Percentiles rank a stretch among this genome's conserved stretches.
Conservation (phyloP, 1,140 invertebrate species). For the Lordiphosa clarofinis region DNA sequence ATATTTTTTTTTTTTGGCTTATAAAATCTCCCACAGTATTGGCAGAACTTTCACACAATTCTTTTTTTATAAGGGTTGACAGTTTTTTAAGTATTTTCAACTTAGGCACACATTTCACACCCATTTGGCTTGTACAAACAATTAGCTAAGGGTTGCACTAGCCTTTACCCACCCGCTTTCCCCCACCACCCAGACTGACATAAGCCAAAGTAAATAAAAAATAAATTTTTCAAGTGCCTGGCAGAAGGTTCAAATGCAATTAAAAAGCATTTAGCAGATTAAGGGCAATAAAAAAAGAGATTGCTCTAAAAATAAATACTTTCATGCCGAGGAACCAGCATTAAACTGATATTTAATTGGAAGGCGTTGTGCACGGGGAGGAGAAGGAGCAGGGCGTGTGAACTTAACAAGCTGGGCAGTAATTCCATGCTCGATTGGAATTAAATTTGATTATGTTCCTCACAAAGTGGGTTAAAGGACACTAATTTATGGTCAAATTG, state of each 20-base stretch:
- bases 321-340: constrained; percentile 24
- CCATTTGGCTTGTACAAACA: constrained; percentile 29
- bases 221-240: constrained; percentile 56
- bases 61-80: constrained; percentile 34
- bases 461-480: constrained; percentile 18
- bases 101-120: constrained; percentile 54
- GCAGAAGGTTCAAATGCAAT: constrained; percentile 54
- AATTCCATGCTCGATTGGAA: constrained; percentile 20
- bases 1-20: no score
- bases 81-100: constrained; percentile 18
- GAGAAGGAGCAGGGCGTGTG: constrained; percentile 32
- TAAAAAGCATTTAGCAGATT: constrained; percentile 71
- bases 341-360: constrained; percentile 26
- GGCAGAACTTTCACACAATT: constrained; percentile 7
- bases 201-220: constrained; percentile 30
- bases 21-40: constrained; percentile 19
- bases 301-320: constrained; percentile 40
- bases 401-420: constrained; percentile 30
- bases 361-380: constrained; percentile 5
- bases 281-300: constrained; percentile 50
- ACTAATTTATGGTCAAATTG: not conserved
- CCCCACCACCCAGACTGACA: constrained; percentile 6
- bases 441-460: constrained; percentile 32
- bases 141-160: constrained; percentile 57
- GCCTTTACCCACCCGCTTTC: constrained; percentile 12